phyloP scores from a whole-genome alignment of 2,113 vertebrate species.

The Myotis yumanensis region DNA sequence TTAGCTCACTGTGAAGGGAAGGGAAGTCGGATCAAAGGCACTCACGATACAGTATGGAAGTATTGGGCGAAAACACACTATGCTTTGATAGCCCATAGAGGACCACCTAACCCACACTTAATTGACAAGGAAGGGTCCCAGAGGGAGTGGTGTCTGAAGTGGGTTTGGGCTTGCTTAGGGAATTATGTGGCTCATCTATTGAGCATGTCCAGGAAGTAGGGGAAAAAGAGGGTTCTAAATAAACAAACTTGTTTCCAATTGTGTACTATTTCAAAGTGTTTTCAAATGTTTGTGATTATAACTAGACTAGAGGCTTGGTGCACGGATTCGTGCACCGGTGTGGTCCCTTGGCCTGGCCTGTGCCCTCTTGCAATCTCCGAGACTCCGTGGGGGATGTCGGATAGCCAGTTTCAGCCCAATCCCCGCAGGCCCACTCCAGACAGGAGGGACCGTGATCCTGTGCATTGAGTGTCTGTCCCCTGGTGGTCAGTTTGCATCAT shows the following conservation, averaged over 20 bases:
- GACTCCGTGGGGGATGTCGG: too few relatives aligned
- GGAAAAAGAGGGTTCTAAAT: neutral
- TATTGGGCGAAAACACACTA: neutral
- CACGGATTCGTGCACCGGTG: too few relatives aligned
- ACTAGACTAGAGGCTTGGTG: neutral
- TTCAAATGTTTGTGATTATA: neutral
- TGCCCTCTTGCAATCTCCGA: too few relatives aligned
- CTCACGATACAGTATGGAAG: neutral
- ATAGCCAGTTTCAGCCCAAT: too few relatives aligned
- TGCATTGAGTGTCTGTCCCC: too few relatives aligned
- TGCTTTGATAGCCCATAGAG: neutral
- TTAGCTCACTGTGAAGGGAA: neutral
- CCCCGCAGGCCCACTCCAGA: too few relatives aligned
- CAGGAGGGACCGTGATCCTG: too few relatives aligned
- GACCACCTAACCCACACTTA: neutral
- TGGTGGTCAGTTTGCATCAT: too few relatives aligned
- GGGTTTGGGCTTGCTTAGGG: neutral
- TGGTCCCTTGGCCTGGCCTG: too few relatives aligned
- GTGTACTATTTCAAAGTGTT: neutral
- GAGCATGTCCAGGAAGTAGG: neutral
- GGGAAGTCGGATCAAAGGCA: neutral
- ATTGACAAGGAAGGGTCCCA: neutral
- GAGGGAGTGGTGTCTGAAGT: neutral
- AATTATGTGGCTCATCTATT: neutral
- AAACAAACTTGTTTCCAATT: neutral